These are phyloP conservation scores for Encarsia formosa DNA, from an alignment of 2,888 invertebrate species.

Conservation along the genomic window DNA sequence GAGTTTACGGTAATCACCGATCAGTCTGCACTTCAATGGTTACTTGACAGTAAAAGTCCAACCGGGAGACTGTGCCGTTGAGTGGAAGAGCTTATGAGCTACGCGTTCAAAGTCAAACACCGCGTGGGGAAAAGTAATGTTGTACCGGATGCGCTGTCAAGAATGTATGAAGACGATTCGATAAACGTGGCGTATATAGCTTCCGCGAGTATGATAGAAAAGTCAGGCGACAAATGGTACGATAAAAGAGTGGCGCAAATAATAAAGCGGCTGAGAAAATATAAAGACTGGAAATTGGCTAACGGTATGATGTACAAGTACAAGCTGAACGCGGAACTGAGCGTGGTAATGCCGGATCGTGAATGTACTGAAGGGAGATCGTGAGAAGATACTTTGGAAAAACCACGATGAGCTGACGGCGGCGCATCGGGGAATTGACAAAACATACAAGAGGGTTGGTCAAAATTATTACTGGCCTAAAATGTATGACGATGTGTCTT, in stretches of 20 bases:
- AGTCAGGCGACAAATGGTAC: not conserved
- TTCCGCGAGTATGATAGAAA: no score
- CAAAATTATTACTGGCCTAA: constrained; percentile 29
- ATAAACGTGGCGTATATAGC: not conserved
- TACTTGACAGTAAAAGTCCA: constrained; percentile 26
- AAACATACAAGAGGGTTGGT: constrained; percentile 20
- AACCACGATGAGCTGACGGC: constrained; percentile 27
- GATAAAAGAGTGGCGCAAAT: not conserved
- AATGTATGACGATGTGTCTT: constrained; percentile 25
- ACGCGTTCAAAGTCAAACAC: not conserved
- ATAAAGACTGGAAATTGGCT: not conserved
- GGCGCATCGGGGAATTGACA: constrained; percentile 27
- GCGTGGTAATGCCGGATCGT: no score
- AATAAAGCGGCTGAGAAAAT: not conserved
- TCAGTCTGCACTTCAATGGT: constrained; percentile 31
- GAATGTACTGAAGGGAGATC: constrained; percentile 5
- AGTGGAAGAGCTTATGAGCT: not conserved
- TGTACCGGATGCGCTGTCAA: not conserved
- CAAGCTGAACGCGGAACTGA: no score
- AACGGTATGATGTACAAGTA: not conserved
- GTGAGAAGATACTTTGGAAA: constrained; percentile 2
- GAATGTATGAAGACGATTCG: no score
- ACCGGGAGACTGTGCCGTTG: constrained; percentile 26
- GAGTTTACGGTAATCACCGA: constrained; percentile 34
- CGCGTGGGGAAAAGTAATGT: not conserved